Conservation (phyloP, 1,140 invertebrate genomes). For the Brachystomella parvula region DNA sequence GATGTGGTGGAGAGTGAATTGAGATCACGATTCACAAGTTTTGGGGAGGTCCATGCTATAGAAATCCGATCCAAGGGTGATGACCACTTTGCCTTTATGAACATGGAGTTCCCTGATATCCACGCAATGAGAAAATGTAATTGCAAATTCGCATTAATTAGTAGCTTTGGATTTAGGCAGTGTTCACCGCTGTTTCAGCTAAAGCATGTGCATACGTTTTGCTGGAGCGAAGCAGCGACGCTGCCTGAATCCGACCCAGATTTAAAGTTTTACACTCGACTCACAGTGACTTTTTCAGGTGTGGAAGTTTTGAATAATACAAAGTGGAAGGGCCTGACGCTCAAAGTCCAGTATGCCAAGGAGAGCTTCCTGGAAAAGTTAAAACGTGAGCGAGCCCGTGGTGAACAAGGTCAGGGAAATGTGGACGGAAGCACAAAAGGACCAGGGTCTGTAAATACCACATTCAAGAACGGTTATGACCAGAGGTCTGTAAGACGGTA, state of each 20-base stretch:
- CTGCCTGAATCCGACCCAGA: too few species aligned
- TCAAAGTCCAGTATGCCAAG: conserved; percentile 14
- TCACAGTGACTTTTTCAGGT: background rate
- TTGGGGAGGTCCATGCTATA: background rate
- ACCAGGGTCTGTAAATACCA: background rate
- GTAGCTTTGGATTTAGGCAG: background rate
- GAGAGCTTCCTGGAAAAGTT: conserved; percentile 15
- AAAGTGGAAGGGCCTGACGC: conserved; percentile 3
- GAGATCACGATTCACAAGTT: background rate
- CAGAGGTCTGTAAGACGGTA: background rate
- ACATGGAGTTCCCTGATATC: background rate
- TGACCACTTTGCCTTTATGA: conserved; percentile 3
- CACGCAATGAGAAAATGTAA: conserved; percentile 15
- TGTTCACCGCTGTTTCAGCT: background rate
- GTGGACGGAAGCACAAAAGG: background rate
- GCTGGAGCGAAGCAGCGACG: too few species aligned
- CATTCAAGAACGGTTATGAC: background rate
- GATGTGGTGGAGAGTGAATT: background rate
- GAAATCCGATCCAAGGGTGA: conserved; percentile 8
- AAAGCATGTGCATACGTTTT: background rate
- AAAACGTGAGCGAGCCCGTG: background rate
- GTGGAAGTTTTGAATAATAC: conserved; percentile 7
- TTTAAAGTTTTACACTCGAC: background rate
- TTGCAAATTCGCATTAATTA: background rate
- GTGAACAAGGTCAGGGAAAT: background rate